Evolutionary conservation across 1,140 invertebrate species (phyloP), one percentile per base, ranked within the genome.

Genomic region (Drosophila aff.): DNA sequence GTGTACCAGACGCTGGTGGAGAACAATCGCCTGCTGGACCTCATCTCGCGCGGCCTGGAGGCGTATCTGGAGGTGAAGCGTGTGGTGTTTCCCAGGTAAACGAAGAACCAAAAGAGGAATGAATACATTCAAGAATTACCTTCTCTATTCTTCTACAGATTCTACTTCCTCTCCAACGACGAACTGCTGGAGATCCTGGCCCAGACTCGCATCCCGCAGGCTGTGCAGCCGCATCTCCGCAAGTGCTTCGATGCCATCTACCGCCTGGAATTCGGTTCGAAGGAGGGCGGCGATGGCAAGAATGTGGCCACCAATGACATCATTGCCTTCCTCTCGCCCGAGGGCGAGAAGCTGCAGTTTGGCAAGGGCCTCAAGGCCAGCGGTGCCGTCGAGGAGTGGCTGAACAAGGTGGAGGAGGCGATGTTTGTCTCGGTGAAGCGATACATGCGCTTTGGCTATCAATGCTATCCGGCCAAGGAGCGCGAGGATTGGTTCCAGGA

Each of bases 101-200:
- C n/a, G n/a, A n/a, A n/a, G n/a, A n/a, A n/a, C n/a, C n/a, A n/a
- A n/a, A n/a, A n/a, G n/a, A n/a, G n/a, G n/a, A n/a, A n/a, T n/a
- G n/a, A 23, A 23, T 23, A 6, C 7, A 8, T 18, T 44, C 0
- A 18, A 4, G 3, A 11, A 2, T 18, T 6, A 28, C 16, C 8
- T 10, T 2, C 8, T 49, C 0, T 16, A 1, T 4, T 49, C 0
- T 16, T 0, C 15, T 0, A 9, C 13, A 92, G 92, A 64, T 97
- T 99, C 93, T 99, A 98, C 93, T 99, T 99, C 93, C 93, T 99
- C 26, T 99, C 98, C 1, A 99, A 99, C 93, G 97, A 98, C 80
- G 98, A 99, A 91, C 93, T 99, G 18, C 93, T 99, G 36, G 98
- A 99, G 93, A 98, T 99, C 82, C 94, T 99, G 52, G 97, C 97